These are phyloP conservation scores for Anthrax anthrax DNA, from an alignment of 2,888 invertebrate species.

Conservation along the genomic window DNA sequence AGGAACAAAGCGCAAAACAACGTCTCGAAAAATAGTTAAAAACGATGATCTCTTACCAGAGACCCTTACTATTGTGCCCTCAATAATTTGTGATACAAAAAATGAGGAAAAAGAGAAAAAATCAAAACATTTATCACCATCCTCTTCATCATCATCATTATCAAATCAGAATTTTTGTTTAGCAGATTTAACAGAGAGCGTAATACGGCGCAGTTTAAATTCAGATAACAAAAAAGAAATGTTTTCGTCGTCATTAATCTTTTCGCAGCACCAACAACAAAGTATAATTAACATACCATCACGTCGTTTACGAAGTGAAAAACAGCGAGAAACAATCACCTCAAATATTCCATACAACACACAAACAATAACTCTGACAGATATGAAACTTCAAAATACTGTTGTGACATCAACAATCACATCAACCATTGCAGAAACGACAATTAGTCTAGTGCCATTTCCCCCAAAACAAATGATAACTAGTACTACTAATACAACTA, in stretches of 20 bases:
- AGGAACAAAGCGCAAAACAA: slow-evolving; percentile 27
- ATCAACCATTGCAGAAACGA: neutral
- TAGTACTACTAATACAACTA: neutral
- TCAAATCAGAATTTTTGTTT: neutral
- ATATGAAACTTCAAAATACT: no score
- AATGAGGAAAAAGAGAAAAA: neutral
- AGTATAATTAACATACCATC: neutral
- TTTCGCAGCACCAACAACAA: neutral
- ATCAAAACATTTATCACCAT: neutral
- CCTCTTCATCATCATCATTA: neutral
- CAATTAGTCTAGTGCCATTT: neutral
- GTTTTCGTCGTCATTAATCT: neutral
- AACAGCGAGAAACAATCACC: neutral
- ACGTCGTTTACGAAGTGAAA: neutral
- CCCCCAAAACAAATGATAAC: neutral
- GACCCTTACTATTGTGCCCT: no score
- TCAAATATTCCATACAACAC: neutral
- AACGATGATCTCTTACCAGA: slow-evolving; percentile 6
- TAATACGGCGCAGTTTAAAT: neutral
- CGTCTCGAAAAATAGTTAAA: slow-evolving; percentile 27
- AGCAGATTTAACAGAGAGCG: neutral
- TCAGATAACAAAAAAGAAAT: neutral
- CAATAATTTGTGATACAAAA: neutral
- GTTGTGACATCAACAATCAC: neutral
- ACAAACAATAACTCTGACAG: neutral